Evolutionary conservation across 2,888 invertebrate species (phyloP).

Genomic region (Ctena decussata): DNA sequence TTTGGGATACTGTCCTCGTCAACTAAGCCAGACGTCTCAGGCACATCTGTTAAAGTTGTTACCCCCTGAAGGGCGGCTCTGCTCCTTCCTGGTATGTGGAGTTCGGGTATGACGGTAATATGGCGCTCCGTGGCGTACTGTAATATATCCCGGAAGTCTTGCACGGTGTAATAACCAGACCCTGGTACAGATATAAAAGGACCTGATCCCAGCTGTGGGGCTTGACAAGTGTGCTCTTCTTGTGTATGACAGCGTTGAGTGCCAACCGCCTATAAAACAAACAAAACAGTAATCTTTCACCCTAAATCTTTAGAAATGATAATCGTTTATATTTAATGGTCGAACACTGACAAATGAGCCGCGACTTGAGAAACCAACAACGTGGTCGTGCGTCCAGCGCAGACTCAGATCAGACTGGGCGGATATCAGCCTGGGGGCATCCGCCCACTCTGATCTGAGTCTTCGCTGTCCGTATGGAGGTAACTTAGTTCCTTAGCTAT

Average conservation of each 20-base stretch:
- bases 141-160: conserved; percentile 76
- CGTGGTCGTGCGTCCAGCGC: no score
- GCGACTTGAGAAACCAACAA: no score
- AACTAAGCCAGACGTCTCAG: conserved; percentile 52
- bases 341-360: no score
- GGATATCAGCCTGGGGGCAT: no score
- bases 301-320: no score
- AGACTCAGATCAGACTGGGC: no score
- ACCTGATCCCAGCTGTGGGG: conserved; percentile 75
- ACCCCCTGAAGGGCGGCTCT: conserved; percentile 67
- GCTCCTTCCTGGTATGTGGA: conserved; percentile 81
- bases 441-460: no score
- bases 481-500: no score
- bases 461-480: no score
- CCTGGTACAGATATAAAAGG: conserved; percentile 62
- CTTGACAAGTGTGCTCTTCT: conserved; percentile 61
- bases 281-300: no score
- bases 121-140: conserved; percentile 69
- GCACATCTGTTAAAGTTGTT: conserved; percentile 15
- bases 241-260: conserved; percentile 62
- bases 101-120: conserved; percentile 82
- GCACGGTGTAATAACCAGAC: conserved; percentile 72
- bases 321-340: no score
- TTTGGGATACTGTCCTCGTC: conserved; percentile 66
- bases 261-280: no score